Conservation (phyloP, 2,888 invertebrate species). For the Gastracanthus pulcherrimus region DNA sequence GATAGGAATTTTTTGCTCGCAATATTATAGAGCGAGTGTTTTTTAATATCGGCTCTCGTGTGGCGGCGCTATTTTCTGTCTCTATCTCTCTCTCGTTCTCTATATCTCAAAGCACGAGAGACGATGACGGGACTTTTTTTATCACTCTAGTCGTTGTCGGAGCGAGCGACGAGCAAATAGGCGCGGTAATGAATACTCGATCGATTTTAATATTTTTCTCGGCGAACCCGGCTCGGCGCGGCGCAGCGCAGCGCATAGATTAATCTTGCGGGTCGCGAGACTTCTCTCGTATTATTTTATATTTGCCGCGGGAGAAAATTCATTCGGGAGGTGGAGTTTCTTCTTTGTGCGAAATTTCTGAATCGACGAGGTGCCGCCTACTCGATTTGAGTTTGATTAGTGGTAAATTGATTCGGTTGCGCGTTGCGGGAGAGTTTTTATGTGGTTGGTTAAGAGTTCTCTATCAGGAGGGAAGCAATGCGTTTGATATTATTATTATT, state of each 20-base stretch:
- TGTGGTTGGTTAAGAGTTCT: too few species aligned
- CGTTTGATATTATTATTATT: too few species aligned
- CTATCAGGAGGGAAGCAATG: too few species aligned
- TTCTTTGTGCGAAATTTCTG: neutral
- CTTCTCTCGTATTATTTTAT: too few species aligned
- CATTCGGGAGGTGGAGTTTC: too few species aligned
- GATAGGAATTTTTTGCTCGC: constrained; percentile 3
- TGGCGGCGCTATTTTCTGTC: neutral
- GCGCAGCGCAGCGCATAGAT: neutral
- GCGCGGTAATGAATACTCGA: constrained; percentile 8
- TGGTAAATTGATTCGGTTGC: too few species aligned
- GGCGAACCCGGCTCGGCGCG: too few species aligned
- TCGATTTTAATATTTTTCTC: constrained; percentile 46
- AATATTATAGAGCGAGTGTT: constrained; percentile 13
- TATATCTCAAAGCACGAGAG: too few species aligned
- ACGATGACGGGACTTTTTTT: too few species aligned
- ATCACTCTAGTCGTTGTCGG: too few species aligned
- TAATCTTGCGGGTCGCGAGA: neutral
- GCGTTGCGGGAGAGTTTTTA: too few species aligned
- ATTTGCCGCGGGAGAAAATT: too few species aligned
- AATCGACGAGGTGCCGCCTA: neutral
- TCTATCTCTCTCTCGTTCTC: neutral
- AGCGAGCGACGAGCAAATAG: constrained; percentile 6
- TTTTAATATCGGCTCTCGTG: constrained; percentile 32
- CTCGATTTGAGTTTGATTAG: neutral